Conservation (phyloP, 1,140 invertebrate species). For the Drosophila busckii region DNA sequence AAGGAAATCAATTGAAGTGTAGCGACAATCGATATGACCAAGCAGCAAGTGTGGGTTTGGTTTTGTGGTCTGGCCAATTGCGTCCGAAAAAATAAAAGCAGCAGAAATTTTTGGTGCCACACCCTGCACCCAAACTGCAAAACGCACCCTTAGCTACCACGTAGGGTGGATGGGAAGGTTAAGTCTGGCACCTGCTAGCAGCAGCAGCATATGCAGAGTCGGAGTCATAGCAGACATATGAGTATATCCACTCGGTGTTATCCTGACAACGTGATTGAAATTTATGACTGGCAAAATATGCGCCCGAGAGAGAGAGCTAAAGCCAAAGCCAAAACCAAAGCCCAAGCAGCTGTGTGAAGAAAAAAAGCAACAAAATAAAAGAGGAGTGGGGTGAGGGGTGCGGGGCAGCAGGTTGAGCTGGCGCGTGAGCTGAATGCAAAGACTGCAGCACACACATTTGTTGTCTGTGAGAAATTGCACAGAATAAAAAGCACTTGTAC, state of each 20-base stretch:
- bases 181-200: slow-evolving; percentile 28
- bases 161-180: no score
- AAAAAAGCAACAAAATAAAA: slow-evolving; percentile 21
- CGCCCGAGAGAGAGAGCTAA: no score
- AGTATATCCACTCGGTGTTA: slow-evolving; percentile 72
- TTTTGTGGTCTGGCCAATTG: slow-evolving; percentile 8
- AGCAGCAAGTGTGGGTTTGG: slow-evolving; percentile 30
- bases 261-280: slow-evolving; percentile 75
- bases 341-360: slow-evolving; percentile 31
- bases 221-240: slow-evolving; percentile 43
- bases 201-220: slow-evolving; percentile 46
- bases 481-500: slow-evolving; percentile 77
- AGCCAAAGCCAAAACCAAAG: slow-evolving; percentile 15
- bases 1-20: slow-evolving; percentile 72
- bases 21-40: slow-evolving; percentile 62
- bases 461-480: slow-evolving; percentile 64
- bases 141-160: no score
- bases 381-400: not conserved
- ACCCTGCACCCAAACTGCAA: slow-evolving; percentile 22
- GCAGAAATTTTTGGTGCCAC: no score
- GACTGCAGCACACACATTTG: no score
- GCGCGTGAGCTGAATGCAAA: slow-evolving; percentile 62
- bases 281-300: slow-evolving; percentile 73
- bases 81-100: slow-evolving; percentile 30
- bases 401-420: slow-evolving; percentile 1